phyloP scores from a whole-genome alignment of 2,797 vertebrate genomes.

The Sarcoramphus papa region DNA sequence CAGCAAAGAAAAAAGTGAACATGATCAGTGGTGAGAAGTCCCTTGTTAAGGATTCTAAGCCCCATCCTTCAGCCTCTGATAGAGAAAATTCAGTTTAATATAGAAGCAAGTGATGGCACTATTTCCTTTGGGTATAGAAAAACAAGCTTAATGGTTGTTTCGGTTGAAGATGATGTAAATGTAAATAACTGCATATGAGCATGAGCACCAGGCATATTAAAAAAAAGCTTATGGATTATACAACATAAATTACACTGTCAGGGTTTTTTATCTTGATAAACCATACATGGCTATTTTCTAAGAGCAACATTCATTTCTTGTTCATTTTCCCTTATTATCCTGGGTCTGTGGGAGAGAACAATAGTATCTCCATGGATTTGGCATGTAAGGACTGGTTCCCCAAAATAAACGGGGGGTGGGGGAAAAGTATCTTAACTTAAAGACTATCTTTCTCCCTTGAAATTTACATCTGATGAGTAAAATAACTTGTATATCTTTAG shows the following conservation, averaged over 20 bases:
- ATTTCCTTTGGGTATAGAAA: not conserved
- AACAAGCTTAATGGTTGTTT: not conserved
- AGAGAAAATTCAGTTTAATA: not conserved
- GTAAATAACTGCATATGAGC: not conserved
- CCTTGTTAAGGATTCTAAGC: not conserved
- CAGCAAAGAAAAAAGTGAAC: not conserved
- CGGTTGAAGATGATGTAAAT: not conserved
- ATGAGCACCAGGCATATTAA: not conserved
- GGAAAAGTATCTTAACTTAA: not conserved
- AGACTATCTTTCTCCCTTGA: not conserved
- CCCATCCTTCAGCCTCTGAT: not conserved
- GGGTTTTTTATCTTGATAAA: not conserved
- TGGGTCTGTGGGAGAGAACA: not conserved
- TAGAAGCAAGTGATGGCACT: not conserved
- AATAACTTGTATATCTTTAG: not conserved
- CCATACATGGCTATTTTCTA: not conserved
- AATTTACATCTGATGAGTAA: not conserved
- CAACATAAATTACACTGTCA: not conserved
- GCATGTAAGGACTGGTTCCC: not conserved
- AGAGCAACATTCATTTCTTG: not conserved
- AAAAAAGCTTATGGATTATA: not conserved
- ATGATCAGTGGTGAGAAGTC: not conserved
- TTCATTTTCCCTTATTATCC: not conserved
- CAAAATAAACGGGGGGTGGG: not conserved
- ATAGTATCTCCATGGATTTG: not conserved